Percentiles rank a stretch among this genome's conserved stretches.
Evolutionary conservation across 2,797 vertebrate genomes (phyloP).

Genomic region (Falco concolor): DNA sequence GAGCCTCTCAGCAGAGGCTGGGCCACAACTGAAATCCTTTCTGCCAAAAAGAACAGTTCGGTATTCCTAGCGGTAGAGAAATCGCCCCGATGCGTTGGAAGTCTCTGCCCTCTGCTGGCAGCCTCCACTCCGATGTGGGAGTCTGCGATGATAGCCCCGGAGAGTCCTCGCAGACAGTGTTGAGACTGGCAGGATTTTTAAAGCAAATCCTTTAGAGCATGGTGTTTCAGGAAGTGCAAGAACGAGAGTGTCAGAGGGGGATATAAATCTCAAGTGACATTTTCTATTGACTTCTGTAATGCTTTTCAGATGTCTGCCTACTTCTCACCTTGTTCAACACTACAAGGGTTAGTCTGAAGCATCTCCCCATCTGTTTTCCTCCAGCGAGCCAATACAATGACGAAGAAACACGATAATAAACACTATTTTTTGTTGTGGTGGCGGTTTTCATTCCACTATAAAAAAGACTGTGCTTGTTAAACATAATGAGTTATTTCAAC

Average conservation of each 20-base stretch:
- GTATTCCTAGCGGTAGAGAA: background rate
- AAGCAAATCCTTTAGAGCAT: background rate
- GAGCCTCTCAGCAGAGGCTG: background rate
- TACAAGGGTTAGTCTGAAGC: background rate
- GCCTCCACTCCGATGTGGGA: background rate
- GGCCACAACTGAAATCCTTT: background rate
- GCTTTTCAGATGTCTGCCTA: conserved; percentile 32
- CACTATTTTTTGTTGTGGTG: background rate
- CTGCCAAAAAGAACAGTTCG: background rate
- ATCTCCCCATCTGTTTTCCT: conserved; percentile 11
- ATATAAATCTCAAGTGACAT: background rate
- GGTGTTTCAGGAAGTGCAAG: background rate
- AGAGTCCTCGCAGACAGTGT: background rate
- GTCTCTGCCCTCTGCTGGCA: conserved; percentile 52
- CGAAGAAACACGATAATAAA: background rate
- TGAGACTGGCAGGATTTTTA: background rate
- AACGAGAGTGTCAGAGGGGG: background rate
- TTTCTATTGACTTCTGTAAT: conserved; percentile 1
- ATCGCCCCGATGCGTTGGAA: background rate
- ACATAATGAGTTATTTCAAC: background rate
- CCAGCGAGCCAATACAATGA: background rate
- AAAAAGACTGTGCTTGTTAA: background rate
- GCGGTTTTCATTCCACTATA: background rate
- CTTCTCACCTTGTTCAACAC: conserved; percentile 24
- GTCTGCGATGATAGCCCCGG: rapidly evolving